Conservation (phyloP, 2,113 vertebrate species). For the Cygnus buccinator region DNA sequence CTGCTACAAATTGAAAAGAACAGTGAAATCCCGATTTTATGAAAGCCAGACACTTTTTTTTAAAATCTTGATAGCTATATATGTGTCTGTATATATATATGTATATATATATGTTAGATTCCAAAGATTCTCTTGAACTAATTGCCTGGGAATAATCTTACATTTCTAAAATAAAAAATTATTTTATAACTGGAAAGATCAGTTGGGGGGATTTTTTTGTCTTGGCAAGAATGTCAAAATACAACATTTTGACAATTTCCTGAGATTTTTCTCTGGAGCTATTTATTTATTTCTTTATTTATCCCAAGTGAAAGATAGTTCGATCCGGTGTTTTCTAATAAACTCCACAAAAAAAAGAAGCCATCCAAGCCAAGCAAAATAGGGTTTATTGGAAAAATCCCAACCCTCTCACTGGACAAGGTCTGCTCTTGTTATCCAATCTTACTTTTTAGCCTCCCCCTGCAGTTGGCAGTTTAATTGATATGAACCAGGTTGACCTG, state of each 20-base stretch:
- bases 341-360: neutral
- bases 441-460: slow-evolving; percentile 25
- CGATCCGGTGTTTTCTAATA: neutral
- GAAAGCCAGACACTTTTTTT: neutral
- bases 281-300: neutral
- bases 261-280: neutral
- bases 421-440: slow-evolving; percentile 25
- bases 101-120: neutral
- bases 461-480: slow-evolving; percentile 51
- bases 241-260: neutral
- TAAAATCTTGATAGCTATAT: neutral
- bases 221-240: neutral
- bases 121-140: neutral
- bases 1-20: neutral
- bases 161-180: neutral
- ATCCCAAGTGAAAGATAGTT: neutral
- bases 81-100: neutral
- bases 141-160: neutral
- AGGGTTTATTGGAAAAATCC: slow-evolving; percentile 29
- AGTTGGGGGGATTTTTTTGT: neutral
- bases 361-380: neutral
- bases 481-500: slow-evolving; percentile 39
- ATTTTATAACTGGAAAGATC: neutral
- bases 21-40: neutral
- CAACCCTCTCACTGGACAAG: neutral